A percentile compares a stretch with the other conserved stretches of the same genome.
Evolutionary conservation across 1,140 invertebrate genomes (phyloP).

Genomic region (Globodera rostochiensis): DNA sequence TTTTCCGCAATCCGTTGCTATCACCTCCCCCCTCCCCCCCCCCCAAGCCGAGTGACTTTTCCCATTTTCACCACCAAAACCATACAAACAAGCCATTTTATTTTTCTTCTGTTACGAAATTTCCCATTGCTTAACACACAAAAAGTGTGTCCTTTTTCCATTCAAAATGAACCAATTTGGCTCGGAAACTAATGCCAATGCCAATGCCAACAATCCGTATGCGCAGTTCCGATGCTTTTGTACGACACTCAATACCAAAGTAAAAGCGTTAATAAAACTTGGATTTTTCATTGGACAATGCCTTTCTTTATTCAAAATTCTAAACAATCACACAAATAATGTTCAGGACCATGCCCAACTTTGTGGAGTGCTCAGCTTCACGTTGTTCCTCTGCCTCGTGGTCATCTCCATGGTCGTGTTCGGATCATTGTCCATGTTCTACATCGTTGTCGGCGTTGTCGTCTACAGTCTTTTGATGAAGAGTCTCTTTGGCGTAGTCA

Average conservation of each 20-base stretch:
- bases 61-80: too few species aligned
- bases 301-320: not conserved
- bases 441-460: constrained; percentile 39
- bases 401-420: constrained; percentile 36
- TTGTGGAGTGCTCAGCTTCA: constrained; percentile 38
- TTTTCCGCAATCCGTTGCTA: too few species aligned
- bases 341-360: constrained; percentile 42
- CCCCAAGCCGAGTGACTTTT: too few species aligned
- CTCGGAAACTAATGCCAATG: not conserved
- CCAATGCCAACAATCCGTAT: constrained; percentile 15
- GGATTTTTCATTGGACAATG: too few species aligned
- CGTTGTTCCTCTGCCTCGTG: constrained; percentile 40
- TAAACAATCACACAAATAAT: not conserved
- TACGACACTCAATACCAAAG: constrained; percentile 13
- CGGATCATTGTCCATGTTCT: constrained; percentile 36
- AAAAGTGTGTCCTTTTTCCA: not conserved
- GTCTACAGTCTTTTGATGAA: constrained; percentile 42
- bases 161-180: not conserved
- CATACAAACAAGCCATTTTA: too few species aligned
- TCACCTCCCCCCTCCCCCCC: too few species aligned
- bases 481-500: constrained; percentile 26
- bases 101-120: not conserved
- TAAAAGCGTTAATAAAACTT: not conserved
- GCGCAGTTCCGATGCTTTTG: constrained; percentile 7
- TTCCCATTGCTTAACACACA: constrained; percentile 2